Percentiles rank a stretch among this genome's conserved stretches.
Conservation (phyloP, 2,797 vertebrate genomes). For the Presbytis comata region DNA sequence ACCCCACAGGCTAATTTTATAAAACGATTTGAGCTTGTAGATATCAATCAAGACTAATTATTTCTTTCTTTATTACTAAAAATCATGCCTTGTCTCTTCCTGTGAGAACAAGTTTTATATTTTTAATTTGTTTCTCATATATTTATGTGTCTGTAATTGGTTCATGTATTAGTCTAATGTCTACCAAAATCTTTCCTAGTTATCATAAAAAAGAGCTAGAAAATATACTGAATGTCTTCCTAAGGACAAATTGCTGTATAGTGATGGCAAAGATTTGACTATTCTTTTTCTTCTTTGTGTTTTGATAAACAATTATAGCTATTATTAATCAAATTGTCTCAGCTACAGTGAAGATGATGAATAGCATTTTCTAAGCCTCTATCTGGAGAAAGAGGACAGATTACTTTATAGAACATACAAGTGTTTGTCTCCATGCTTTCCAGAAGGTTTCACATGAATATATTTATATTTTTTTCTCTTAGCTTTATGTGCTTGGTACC, state of each 20-base stretch:
- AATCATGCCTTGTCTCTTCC: not conserved
- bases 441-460: not conserved
- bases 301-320: not conserved
- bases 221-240: not conserved
- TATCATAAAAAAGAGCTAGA: not conserved
- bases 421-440: not conserved
- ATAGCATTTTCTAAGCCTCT: not conserved
- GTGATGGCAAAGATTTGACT: not conserved
- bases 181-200: not conserved
- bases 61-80: constrained; percentile 37
- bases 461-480: constrained; percentile 28
- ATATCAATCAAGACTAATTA: constrained; percentile 5
- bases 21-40: not conserved
- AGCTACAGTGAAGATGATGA: not conserved
- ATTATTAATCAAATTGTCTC: not conserved
- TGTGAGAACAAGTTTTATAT: not conserved
- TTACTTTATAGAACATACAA: not conserved
- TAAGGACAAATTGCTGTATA: not conserved
- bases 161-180: not conserved
- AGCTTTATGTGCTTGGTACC: not conserved
- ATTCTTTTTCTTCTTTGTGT: not conserved
- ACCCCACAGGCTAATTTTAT: not conserved
- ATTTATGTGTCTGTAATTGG: not conserved
- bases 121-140: not conserved
- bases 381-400: not conserved